phyloP scores from a whole-genome alignment of 2,113 vertebrate genomes.

The Phalacrocorax aristotelis region DNA sequence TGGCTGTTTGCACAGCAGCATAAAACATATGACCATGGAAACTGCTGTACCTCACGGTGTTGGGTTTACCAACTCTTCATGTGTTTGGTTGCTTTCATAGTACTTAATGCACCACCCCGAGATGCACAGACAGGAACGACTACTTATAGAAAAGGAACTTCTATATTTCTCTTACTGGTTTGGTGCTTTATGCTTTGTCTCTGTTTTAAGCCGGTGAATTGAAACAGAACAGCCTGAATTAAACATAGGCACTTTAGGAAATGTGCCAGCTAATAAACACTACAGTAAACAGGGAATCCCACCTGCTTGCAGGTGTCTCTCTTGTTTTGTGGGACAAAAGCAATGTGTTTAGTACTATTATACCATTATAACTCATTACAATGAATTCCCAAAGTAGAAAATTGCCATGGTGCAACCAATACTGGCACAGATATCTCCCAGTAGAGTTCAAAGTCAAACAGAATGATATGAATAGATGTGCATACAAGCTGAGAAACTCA shows the following conservation, averaged over 20 bases:
- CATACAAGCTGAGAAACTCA: neutral
- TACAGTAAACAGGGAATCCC: neutral
- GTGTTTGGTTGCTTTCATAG: neutral
- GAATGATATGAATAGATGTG: neutral
- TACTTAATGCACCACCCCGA: neutral
- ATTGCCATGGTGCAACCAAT: neutral
- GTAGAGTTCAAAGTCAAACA: neutral
- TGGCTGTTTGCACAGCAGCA: neutral
- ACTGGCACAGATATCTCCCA: neutral
- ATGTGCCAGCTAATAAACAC: neutral
- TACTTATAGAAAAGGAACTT: neutral
- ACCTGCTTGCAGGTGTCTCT: constrained; percentile 1
- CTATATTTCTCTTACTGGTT: neutral
- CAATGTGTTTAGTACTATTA: neutral
- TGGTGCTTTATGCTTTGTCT: neutral
- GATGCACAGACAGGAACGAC: neutral
- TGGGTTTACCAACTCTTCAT: neutral
- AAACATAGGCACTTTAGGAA: neutral
- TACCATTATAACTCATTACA: neutral
- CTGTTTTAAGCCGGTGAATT: neutral
- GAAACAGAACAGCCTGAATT: neutral
- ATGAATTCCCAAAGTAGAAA: neutral
- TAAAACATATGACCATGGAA: neutral
- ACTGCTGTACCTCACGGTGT: neutral
- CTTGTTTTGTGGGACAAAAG: neutral